Conservation (phyloP, 2,888 invertebrate genomes). For the Tinea semifulvella region DNA sequence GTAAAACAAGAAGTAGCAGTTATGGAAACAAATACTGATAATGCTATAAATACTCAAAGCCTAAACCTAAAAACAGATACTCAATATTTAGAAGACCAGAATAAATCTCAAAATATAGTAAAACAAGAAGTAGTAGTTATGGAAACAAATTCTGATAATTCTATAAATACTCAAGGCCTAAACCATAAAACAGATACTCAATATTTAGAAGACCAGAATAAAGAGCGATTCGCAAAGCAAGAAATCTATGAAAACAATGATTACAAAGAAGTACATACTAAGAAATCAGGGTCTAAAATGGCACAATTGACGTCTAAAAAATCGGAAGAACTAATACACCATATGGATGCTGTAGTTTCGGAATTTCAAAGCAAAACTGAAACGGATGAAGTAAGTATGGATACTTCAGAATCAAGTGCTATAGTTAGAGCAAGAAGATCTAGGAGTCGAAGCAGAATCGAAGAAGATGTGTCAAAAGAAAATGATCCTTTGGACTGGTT, state of each 20-base stretch:
- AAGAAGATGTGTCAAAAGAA: constrained; percentile 34
- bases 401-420: constrained; percentile 19
- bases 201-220: constrained; percentile 17
- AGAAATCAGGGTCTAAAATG: constrained; percentile 42
- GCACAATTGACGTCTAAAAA: constrained; percentile 45
- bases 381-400: constrained; percentile 26
- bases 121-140: background rate
- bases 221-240: constrained; percentile 14
- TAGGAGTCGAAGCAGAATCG: constrained; percentile 36
- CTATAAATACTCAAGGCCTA: background rate
- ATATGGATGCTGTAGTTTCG: constrained; percentile 47
- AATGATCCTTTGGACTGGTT: constrained; percentile 40
- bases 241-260: constrained; percentile 10
- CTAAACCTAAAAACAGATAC: background rate
- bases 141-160: background rate
- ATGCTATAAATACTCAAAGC: background rate
- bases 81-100: background rate
- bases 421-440: constrained; percentile 27
- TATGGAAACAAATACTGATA: background rate
- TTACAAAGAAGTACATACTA: constrained; percentile 19
- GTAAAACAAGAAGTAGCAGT: background rate
- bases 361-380: constrained; percentile 46
- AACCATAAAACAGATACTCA: background rate
- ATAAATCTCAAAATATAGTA: background rate
- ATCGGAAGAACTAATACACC: constrained; percentile 42